Evolutionary conservation across 2,888 invertebrate genomes (phyloP), one percentile per base, ranked within the genome.

Genomic region (Tridacna crocea): DNA sequence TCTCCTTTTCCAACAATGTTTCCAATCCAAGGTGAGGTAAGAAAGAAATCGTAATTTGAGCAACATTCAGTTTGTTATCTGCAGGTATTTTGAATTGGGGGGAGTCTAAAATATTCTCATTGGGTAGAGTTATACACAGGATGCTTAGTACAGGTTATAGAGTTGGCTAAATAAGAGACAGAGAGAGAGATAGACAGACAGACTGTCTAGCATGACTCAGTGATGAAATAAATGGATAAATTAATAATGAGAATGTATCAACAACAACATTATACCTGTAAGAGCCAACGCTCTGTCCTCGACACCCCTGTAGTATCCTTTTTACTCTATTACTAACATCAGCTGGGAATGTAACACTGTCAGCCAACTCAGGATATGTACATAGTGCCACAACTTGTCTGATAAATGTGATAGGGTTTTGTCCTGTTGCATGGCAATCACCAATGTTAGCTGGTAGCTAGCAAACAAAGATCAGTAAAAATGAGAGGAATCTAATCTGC

Each of bases 371-470:
- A 0, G 98, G 98, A 85, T 96, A 96, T 0, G 97, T 94, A 27
- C 97, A 96, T 80, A 98, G 95, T 0, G 98, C 96, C 90, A 99
- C 92, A 46, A 99, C 96, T 96, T 99, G 98, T 91, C 99, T 96
- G 88, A 99, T 96, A 94, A 98, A 99, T 0, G 99, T 99, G 90
- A 99, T 97, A n/a, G 99, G 99, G 68, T 95, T 95, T 94, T 99
- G 99, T 22, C 98, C 98, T 97, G 98, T 99, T 0, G 99, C 99
- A 95, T 99, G 99, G 78, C 99, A 98, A 95, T 99, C 99, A 36
- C 99, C 99, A 92, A 99, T 98, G 95, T 99, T 99, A 0, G 99
- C 99, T 58, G 78, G 86, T 46, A 84, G 79, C 84, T 84, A 70
- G 19, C 63, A 72, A 48, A 61, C 12, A 70, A 47, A 61, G 19